A percentile compares a stretch with the other conserved stretches of the same genome.
These are phyloP conservation scores for Clarias platycephalus DNA, from an alignment of 2,797 vertebrate genomes.

Conservation along the genomic window DNA sequence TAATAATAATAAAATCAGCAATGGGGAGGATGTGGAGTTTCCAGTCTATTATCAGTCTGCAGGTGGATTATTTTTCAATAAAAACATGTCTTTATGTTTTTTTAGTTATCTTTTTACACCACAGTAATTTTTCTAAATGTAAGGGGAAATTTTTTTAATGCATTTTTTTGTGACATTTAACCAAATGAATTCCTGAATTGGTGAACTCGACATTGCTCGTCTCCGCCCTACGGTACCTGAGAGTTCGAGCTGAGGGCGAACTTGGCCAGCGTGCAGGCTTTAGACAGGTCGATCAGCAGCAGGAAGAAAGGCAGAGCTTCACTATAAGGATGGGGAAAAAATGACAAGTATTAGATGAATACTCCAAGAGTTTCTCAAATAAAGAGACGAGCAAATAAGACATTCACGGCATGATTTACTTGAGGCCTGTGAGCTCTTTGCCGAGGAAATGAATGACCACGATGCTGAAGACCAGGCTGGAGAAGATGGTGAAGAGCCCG, in stretches of 20 bases:
- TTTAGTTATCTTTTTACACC: too few relatives aligned
- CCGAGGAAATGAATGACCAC: slow-evolving; percentile 96
- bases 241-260: slow-evolving; percentile 94
- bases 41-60: background rate
- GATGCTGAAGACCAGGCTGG: slow-evolving; percentile 97
- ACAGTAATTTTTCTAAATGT: background rate
- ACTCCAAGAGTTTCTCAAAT: too few relatives aligned
- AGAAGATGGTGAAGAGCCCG: slow-evolving; percentile 96
- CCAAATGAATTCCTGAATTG: too few relatives aligned
- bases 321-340: slow-evolving; percentile 62
- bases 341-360: accelerated
- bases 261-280: slow-evolving; percentile 94
- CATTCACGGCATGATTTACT: slow-evolving; percentile 67
- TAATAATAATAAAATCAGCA: background rate
- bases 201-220: too few relatives aligned
- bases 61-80: background rate
- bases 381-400: slow-evolving; percentile 44
- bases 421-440: slow-evolving; percentile 92
- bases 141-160: background rate
- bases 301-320: slow-evolving; percentile 96
- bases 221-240: slow-evolving; percentile 74
- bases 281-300: slow-evolving; percentile 92
- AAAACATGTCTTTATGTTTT: background rate
- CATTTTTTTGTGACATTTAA: too few relatives aligned
- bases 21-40: background rate